Evolutionary conservation across 2,888 invertebrate genomes (phyloP).

Genomic region (Orthosia cruda): DNA sequence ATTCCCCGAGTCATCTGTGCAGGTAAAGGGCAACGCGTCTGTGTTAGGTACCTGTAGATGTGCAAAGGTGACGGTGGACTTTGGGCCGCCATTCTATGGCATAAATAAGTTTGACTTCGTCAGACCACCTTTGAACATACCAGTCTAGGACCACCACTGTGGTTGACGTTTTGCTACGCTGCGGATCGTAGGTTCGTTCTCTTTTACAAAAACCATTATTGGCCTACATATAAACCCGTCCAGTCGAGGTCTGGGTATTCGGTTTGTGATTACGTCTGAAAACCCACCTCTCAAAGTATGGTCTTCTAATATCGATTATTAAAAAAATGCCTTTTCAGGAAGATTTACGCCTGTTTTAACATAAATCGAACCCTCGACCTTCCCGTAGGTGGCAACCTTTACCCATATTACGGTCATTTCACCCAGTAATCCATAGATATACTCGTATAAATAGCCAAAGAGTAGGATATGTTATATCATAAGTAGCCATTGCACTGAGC

Average conservation of each 20-base stretch:
- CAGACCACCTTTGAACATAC: too few relatives aligned
- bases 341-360: neutral
- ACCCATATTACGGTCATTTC: neutral
- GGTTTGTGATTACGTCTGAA: neutral
- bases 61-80: too few relatives aligned
- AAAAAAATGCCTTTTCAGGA: conserved; percentile 1
- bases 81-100: too few relatives aligned
- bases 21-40: too few relatives aligned
- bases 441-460: conserved; percentile 16
- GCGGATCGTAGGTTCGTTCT: neutral
- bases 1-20: too few relatives aligned
- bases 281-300: neutral
- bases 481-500: conserved; percentile 32
- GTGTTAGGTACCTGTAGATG: too few relatives aligned
- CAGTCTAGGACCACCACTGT: too few relatives aligned
- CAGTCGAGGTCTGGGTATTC: neutral
- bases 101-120: too few relatives aligned
- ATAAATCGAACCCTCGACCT: neutral
- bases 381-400: conserved; percentile 1
- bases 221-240: neutral
- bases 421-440: neutral
- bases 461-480: conserved; percentile 4
- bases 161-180: too few relatives aligned
- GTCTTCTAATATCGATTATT: too few relatives aligned
- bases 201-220: neutral